Percentiles rank a stretch among this genome's conserved stretches.
phyloP scores from a whole-genome alignment of 2,113 vertebrate genomes.

The Chaetops frenatus region DNA sequence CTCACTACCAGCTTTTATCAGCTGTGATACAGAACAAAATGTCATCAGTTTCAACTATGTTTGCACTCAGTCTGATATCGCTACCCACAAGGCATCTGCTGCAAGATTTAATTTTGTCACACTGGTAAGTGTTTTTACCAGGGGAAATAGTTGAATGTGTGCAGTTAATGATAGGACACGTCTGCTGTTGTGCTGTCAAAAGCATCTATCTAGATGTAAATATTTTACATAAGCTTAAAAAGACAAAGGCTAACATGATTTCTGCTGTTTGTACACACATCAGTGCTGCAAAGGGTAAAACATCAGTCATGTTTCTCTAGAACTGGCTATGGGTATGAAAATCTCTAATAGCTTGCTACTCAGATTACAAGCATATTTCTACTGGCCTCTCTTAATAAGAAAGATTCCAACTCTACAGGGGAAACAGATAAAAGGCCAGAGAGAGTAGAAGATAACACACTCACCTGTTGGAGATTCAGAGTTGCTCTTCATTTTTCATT shows the following conservation, averaged over 20 bases:
- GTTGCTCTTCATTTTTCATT: neutral
- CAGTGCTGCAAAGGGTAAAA: neutral
- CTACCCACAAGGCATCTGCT: conserved; percentile 56
- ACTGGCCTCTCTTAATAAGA: neutral
- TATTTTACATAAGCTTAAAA: conserved; percentile 6
- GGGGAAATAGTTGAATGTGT: neutral
- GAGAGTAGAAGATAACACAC: neutral
- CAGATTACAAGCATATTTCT: neutral
- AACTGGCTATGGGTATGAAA: neutral
- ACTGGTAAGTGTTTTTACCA: conserved; percentile 9
- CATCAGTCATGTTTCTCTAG: neutral
- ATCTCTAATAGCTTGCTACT: neutral
- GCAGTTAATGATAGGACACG: neutral
- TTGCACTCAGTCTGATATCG: conserved; percentile 38
- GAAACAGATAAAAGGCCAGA: neutral
- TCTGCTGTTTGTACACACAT: neutral
- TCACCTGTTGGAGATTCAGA: neutral
- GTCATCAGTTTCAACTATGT: conserved; percentile 1
- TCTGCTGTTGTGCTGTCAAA: conserved; percentile 4
- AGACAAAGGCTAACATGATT: neutral
- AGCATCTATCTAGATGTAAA: conserved; percentile 10
- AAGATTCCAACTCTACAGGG: neutral
- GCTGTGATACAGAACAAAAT: conserved; percentile 7
- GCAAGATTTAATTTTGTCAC: conserved; percentile 44
- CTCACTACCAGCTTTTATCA: conserved; percentile 17